These are phyloP conservation scores for Caretta caretta DNA, from an alignment of 2,113 vertebrate genomes.

Conservation along the genomic window DNA sequence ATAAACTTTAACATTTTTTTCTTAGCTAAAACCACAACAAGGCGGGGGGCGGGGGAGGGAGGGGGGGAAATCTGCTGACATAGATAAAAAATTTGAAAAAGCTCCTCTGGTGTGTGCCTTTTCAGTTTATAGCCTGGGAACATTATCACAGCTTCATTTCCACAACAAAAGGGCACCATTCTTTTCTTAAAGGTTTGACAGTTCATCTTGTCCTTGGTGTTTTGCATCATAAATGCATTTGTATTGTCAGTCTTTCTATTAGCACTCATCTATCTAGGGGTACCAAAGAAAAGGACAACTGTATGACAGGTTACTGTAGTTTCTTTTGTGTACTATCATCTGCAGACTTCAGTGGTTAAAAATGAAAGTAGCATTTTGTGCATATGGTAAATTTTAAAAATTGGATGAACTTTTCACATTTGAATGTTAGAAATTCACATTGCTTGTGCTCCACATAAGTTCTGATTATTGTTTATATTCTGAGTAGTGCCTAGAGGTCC, in stretches of 20 bases:
- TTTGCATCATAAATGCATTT: constrained; percentile 70
- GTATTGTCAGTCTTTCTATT: constrained; percentile 48
- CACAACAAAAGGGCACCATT: constrained; percentile 59
- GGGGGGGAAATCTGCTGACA: constrained; percentile 43
- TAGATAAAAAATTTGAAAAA: constrained; percentile 69
- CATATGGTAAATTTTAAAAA: constrained; percentile 43
- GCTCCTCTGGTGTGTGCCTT: constrained; percentile 36
- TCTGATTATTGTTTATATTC: not conserved
- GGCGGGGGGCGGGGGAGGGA: not conserved
- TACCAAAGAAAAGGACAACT: constrained; percentile 35
- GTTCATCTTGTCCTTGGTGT: constrained; percentile 46
- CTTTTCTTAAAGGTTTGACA: constrained; percentile 55
- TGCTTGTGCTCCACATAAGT: constrained; percentile 30
- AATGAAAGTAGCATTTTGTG: constrained; percentile 51
- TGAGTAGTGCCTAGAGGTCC: not conserved
- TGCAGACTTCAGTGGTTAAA: constrained; percentile 35
- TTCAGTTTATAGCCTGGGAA: constrained; percentile 67
- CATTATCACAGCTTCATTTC: constrained; percentile 68
- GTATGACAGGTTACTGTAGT: constrained; percentile 44
- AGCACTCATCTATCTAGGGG: constrained; percentile 17
- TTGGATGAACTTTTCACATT: constrained; percentile 27
- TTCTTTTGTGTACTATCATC: constrained; percentile 53
- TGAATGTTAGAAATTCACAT: constrained; percentile 10
- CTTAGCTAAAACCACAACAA: constrained; percentile 19
- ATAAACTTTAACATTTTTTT: constrained; percentile 48